phyloP scores from a whole-genome alignment of 2,113 vertebrate species.

The Pseudonaja textilis region DNA sequence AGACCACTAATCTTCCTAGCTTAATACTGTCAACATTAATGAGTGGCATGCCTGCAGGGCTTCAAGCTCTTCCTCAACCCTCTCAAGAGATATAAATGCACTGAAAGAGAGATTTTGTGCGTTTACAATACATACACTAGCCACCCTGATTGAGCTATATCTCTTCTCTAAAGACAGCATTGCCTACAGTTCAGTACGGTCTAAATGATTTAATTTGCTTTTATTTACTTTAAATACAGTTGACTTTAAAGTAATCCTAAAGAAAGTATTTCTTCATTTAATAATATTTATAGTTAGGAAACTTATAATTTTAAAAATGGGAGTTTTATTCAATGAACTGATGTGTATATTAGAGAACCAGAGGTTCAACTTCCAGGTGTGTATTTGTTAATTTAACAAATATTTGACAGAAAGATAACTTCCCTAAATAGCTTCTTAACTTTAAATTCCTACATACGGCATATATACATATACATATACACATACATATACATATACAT shows the following conservation, averaged over 20 bases:
- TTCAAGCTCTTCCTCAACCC: neutral
- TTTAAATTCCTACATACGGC: neutral
- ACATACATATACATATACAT: rapidly evolving
- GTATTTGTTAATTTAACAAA: constrained; percentile 49
- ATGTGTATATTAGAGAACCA: constrained; percentile 6
- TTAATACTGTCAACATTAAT: neutral
- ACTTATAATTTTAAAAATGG: neutral
- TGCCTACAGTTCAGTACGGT: neutral
- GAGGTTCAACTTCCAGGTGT: constrained; percentile 27
- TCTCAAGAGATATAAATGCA: neutral
- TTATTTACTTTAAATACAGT: neutral
- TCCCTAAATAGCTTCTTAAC: constrained; percentile 39
- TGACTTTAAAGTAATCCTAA: neutral
- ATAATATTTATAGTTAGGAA: neutral
- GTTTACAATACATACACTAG: neutral
- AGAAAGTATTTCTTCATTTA: neutral
- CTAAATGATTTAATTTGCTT: neutral
- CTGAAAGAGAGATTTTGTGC: neutral
- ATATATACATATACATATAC: neutral
- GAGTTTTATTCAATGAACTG: constrained; percentile 43
- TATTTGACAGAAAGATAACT: constrained; percentile 19
- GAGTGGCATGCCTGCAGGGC: neutral
- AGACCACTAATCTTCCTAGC: neutral
- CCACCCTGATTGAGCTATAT: neutral
- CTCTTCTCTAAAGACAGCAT: neutral